phyloP scores from a whole-genome alignment of 2,888 invertebrate genomes.

The Drosophila helvetica region DNA sequence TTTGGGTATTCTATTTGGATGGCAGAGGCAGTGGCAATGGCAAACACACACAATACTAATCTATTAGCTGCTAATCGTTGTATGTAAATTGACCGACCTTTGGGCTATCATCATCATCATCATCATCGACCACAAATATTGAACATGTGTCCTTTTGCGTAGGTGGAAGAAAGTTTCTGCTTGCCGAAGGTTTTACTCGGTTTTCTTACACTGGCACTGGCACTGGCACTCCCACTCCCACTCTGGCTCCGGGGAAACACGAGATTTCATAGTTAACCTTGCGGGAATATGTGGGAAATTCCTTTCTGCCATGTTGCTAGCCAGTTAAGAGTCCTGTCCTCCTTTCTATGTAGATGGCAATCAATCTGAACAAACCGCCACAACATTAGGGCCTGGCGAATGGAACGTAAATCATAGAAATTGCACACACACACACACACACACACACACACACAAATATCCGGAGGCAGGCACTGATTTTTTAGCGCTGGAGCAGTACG shows the following conservation, averaged over 20 bases:
- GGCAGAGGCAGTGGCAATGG: slow-evolving; percentile 13
- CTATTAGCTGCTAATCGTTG: slow-evolving; percentile 77
- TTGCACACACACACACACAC: slow-evolving; percentile 18
- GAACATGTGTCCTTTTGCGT: slow-evolving; percentile 38
- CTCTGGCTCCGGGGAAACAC: background rate
- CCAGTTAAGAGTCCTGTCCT: slow-evolving; percentile 33
- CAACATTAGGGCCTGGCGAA: slow-evolving; percentile 17
- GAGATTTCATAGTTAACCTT: background rate
- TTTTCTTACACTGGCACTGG: background rate
- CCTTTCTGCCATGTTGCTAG: slow-evolving; percentile 21
- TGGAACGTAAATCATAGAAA: slow-evolving; percentile 43
- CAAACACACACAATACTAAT: slow-evolving; percentile 66
- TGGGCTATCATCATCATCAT: slow-evolving; percentile 49
- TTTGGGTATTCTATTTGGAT: slow-evolving; percentile 12
- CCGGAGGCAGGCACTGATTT: slow-evolving; percentile 21
- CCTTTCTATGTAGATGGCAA: slow-evolving; percentile 19
- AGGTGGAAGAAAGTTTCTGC: slow-evolving; percentile 29
- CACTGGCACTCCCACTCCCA: background rate
- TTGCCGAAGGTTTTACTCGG: slow-evolving; percentile 18
- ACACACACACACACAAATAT: background rate
- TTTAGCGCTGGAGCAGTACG: slow-evolving; percentile 20
- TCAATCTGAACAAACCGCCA: slow-evolving; percentile 41
- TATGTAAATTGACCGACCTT: slow-evolving; percentile 67
- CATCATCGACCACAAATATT: slow-evolving; percentile 63
- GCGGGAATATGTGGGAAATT: background rate